phyloP scores from a whole-genome alignment of 2,888 invertebrate genomes.

The Cerceris ruficornis region DNA sequence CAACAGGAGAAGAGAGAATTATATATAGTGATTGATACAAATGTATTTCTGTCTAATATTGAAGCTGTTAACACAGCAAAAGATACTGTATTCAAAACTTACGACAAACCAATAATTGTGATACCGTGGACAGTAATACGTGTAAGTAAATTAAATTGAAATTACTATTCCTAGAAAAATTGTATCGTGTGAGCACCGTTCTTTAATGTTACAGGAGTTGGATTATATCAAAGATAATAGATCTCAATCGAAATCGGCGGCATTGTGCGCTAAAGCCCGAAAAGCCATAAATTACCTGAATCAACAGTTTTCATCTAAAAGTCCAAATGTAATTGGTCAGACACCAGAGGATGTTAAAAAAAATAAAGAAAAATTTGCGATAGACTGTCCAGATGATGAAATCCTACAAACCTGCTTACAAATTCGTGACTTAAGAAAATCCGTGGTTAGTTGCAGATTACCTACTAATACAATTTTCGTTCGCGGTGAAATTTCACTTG shows the following conservation, averaged over 20 bases:
- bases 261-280: conserved; percentile 70
- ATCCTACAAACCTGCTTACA: conserved; percentile 82
- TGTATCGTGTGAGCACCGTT: conserved; percentile 18
- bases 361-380: conserved; percentile 70
- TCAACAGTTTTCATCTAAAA: conserved; percentile 72
- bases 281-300: conserved; percentile 76
- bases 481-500: conserved; percentile 6
- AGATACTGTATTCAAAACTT: conserved; percentile 68
- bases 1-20: conserved; percentile 55
- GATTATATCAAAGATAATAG: conserved; percentile 78
- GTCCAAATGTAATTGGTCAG: conserved; percentile 78
- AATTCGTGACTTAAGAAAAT: conserved; percentile 71
- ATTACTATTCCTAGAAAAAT: background rate
- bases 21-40: conserved; percentile 80
- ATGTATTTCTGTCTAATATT: conserved; percentile 79
- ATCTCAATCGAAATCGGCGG: conserved; percentile 62
- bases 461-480: background rate
- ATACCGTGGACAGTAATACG: conserved; percentile 79
- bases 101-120: conserved; percentile 74
- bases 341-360: conserved; percentile 71
- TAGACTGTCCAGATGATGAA: conserved; percentile 81
- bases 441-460: conserved; percentile 67
- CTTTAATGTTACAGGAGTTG: conserved; percentile 72
- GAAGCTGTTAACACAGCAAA: conserved; percentile 71
- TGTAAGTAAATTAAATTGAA: conserved; percentile 55